These are phyloP conservation scores for Oreochromis grahami DNA, from an alignment of 2,797 vertebrate genomes.

Conservation along the genomic window DNA sequence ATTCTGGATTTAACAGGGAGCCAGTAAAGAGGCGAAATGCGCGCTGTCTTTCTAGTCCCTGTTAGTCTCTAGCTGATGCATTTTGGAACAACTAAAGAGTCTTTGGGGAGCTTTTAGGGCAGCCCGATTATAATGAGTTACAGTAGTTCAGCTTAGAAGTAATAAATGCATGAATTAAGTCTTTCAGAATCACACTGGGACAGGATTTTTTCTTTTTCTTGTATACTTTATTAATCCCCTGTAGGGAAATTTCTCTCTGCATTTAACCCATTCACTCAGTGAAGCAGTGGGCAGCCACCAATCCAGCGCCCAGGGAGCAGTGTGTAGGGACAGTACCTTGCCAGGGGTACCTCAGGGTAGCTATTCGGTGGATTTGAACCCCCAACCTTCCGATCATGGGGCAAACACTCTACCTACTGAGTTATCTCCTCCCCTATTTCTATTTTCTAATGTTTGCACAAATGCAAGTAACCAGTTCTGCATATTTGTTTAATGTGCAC, in stretches of 20 bases:
- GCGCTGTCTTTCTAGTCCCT: neutral
- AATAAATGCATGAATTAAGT: neutral
- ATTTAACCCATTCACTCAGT: neutral
- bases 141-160: neutral
- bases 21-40: neutral
- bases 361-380: neutral
- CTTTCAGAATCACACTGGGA: neutral
- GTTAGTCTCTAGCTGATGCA: neutral
- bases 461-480: neutral
- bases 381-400: neutral
- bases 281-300: neutral
- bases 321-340: neutral
- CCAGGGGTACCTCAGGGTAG: neutral
- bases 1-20: neutral
- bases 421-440: neutral
- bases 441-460: neutral
- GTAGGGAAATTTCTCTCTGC: neutral
- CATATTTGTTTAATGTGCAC: neutral
- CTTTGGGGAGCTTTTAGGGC: neutral
- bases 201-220: neutral
- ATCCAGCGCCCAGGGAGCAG: rapidly evolving
- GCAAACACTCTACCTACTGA: neutral
- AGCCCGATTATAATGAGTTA: neutral
- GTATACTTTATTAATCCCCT: neutral
- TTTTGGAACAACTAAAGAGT: neutral